Conservation (phyloP, 2,113 vertebrate species). For the Salminus brasiliensis region DNA sequence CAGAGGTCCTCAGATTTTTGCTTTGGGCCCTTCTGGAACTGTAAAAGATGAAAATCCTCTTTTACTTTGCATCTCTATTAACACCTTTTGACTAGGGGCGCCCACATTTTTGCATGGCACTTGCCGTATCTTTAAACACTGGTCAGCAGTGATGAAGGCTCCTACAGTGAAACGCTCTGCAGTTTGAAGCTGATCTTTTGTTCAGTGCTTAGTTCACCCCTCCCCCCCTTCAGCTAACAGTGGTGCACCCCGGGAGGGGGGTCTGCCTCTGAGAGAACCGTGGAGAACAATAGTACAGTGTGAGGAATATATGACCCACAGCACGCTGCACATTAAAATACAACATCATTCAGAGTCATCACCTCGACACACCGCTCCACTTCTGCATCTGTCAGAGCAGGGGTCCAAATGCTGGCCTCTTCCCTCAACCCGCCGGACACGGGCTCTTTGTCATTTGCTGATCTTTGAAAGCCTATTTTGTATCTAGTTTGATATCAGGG, state of each 20-base stretch:
- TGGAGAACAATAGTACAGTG: neutral
- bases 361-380: neutral
- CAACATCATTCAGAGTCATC: neutral
- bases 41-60: too few species aligned
- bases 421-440: too few species aligned
- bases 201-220: too few species aligned
- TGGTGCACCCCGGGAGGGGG: neutral
- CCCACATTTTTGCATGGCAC: neutral
- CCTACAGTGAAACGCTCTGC: neutral
- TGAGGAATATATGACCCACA: neutral
- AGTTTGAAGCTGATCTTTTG: neutral
- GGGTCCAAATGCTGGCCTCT: too few species aligned
- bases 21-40: too few species aligned
- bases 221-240: neutral
- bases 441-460: too few species aligned
- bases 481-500: too few species aligned
- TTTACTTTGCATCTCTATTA: too few species aligned
- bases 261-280: neutral
- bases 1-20: too few species aligned
- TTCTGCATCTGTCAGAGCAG: too few species aligned
- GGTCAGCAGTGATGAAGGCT: neutral
- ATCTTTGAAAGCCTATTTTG: too few species aligned
- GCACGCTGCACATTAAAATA: neutral
- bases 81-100: too few species aligned
- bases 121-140: neutral